Evolutionary conservation across 2,888 invertebrate species (phyloP).

Genomic region (Amaurobius ferox): DNA sequence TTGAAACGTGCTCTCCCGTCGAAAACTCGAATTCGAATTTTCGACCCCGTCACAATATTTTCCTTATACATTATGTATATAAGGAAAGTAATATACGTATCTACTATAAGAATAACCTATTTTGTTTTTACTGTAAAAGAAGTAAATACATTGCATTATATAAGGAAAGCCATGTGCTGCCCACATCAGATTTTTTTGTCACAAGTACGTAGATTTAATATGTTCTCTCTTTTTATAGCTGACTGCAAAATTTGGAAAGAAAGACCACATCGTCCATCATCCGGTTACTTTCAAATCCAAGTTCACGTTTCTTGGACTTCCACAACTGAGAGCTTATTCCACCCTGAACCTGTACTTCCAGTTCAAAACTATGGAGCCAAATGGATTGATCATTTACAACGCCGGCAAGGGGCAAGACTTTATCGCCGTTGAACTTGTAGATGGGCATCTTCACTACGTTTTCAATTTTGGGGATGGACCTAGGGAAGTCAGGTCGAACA

Average conservation of each 20-base stretch:
- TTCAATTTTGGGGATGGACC: constrained; percentile 95
- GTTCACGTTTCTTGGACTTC: constrained; percentile 92
- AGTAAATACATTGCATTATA: too few relatives aligned
- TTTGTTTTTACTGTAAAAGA: too few relatives aligned
- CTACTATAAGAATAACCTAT: too few relatives aligned
- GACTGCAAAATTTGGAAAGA: constrained; percentile 87
- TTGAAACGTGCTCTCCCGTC: too few relatives aligned
- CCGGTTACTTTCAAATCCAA: constrained; percentile 95
- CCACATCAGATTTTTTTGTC: too few relatives aligned
- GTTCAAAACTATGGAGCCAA: constrained; percentile 92
- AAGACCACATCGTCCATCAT: constrained; percentile 83
- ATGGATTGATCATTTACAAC: constrained; percentile 93
- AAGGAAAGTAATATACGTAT: too few relatives aligned
- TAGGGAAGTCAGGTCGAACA: constrained; percentile 86
- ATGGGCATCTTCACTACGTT: constrained; percentile 92
- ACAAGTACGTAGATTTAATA: too few relatives aligned
- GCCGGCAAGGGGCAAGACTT: constrained; percentile 94
- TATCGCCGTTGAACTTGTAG: constrained; percentile 91
- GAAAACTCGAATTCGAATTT: too few relatives aligned
- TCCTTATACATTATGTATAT: too few relatives aligned
- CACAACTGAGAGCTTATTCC: constrained; percentile 89
- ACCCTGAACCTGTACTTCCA: constrained; percentile 83
- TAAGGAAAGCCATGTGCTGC: too few relatives aligned
- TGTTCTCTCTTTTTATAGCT: constrained; percentile 80
- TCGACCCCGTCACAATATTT: too few relatives aligned